These are phyloP conservation scores for Anagyrus pseudococci DNA, from an alignment of 2,888 invertebrate genomes.

Conservation along the genomic window DNA sequence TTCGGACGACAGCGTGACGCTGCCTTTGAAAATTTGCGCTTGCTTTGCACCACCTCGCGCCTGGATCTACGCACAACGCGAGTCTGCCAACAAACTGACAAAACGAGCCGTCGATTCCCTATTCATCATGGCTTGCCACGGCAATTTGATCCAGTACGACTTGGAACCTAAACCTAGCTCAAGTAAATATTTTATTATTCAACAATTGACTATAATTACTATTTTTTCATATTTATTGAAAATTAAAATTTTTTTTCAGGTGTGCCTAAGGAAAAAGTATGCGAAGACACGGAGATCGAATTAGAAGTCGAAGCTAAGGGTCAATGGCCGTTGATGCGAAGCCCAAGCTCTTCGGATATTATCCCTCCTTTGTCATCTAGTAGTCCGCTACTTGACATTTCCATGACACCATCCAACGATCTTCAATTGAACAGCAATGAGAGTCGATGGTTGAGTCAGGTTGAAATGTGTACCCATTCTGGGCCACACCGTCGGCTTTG, in stretches of 20 bases:
- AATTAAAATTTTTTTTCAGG: constrained; percentile 59
- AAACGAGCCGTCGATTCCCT: constrained; percentile 78
- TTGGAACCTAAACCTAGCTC: constrained; percentile 78
- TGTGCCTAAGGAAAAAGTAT: constrained; percentile 82
- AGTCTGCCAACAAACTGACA: constrained; percentile 54
- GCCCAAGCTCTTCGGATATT: constrained; percentile 71
- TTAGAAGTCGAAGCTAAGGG: constrained; percentile 84
- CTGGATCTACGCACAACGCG: constrained; percentile 68
- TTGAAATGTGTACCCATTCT: constrained; percentile 96
- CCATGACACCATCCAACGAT: constrained; percentile 48
- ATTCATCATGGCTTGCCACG: constrained; percentile 88
- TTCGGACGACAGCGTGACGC: constrained; percentile 74
- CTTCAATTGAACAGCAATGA: constrained; percentile 60
- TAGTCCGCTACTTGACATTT: constrained; percentile 69
- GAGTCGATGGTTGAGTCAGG: constrained; percentile 93
- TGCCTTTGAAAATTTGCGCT: constrained; percentile 79
- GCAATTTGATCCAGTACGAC: constrained; percentile 86
- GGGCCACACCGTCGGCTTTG: constrained; percentile 94
- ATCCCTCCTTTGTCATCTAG: constrained; percentile 77
- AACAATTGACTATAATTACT: not conserved
- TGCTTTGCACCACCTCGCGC: constrained; percentile 79
- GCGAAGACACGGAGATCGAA: constrained; percentile 87
- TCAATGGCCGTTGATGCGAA: constrained; percentile 85
- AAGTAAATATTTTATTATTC: constrained; percentile 56
- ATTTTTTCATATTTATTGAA: not conserved